These are phyloP conservation scores for Ictalurus furcatus DNA, from an alignment of 2,113 vertebrate genomes.

Conservation along the genomic window DNA sequence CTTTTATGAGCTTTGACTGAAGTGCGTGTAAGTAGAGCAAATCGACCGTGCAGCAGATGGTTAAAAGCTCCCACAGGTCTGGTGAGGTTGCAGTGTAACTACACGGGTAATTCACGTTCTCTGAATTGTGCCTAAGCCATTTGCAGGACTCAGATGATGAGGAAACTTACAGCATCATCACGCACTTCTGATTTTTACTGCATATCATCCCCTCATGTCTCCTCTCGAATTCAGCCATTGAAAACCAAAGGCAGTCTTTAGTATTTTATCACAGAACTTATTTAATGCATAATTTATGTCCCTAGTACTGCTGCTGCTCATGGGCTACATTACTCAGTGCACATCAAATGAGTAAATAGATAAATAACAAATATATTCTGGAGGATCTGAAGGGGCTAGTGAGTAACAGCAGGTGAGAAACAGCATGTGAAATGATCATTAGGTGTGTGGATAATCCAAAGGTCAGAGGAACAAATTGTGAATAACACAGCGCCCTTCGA, in stretches of 20 bases:
- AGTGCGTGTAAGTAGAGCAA: conserved; percentile 17
- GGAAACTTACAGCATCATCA: conserved; percentile 65
- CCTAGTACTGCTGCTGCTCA: background rate
- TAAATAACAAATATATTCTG: conserved; percentile 7
- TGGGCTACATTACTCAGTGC: conserved; percentile 19
- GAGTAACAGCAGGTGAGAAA: background rate
- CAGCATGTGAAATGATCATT: conserved; percentile 38
- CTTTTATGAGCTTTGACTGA: conserved; percentile 31
- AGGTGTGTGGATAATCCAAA: conserved; percentile 41
- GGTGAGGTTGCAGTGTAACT: conserved; percentile 50
- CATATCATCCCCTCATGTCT: conserved; percentile 22
- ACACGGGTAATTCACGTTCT: conserved; percentile 67
- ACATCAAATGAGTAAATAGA: conserved; percentile 24
- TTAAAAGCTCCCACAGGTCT: conserved; percentile 49
- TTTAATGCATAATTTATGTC: conserved; percentile 21
- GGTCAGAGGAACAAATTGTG: conserved; percentile 31
- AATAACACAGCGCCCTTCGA: conserved; percentile 31
- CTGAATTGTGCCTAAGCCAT: conserved; percentile 53
- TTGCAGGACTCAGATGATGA: conserved; percentile 66
- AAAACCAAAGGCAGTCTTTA: conserved; percentile 26
- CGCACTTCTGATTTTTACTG: conserved; percentile 71
- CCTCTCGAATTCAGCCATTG: conserved; percentile 14
- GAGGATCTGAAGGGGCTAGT: background rate
- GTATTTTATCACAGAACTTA: conserved; percentile 21
- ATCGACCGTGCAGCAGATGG: conserved; percentile 9